Conservation (phyloP, 1,140 invertebrate genomes). For the Drosophila ananassae region DNA sequence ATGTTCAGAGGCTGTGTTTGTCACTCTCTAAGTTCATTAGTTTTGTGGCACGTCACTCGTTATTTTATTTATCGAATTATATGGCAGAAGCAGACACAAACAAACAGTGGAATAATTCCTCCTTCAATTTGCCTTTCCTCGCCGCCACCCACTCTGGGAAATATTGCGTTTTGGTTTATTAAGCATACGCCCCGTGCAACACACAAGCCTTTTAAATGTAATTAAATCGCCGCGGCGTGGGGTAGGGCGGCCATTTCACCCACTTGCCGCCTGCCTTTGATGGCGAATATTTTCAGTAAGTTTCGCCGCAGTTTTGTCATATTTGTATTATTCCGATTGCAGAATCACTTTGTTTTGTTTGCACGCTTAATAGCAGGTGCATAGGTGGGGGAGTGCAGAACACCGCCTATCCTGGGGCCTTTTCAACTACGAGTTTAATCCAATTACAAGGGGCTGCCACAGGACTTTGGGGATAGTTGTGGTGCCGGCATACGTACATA, state of each 20-base stretch:
- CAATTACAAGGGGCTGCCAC: conserved; percentile 53
- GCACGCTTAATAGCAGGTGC: conserved; percentile 25
- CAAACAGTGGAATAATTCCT: conserved; percentile 32
- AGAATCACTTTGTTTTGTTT: conserved; percentile 56
- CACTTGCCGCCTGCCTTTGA: not conserved
- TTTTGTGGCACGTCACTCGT: conserved; percentile 65
- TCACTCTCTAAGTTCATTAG: conserved; percentile 67
- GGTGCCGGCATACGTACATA: not conserved
- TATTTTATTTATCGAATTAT: conserved; percentile 72
- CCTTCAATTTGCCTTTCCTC: not conserved
- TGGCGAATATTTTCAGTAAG: conserved; percentile 42
- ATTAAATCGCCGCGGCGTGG: conserved; percentile 52
- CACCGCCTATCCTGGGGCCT: conserved; percentile 16
- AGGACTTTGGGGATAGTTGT: conserved; percentile 9
- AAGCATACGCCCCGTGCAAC: conserved; percentile 58
- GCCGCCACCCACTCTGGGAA: not conserved
- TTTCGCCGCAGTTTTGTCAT: conserved; percentile 59
- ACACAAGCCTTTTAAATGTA: conserved; percentile 60
- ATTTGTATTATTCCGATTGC: conserved; percentile 68
- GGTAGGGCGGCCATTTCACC: not conserved
- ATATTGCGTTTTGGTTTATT: conserved; percentile 37
- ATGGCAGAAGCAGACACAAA: conserved; percentile 48
- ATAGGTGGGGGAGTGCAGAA: not conserved
- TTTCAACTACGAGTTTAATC: conserved; percentile 52
- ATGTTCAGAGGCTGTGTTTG: conserved; percentile 24